Evolutionary conservation across 2,797 vertebrate species (phyloP).

Genomic region (Anisognathus igniventris): DNA sequence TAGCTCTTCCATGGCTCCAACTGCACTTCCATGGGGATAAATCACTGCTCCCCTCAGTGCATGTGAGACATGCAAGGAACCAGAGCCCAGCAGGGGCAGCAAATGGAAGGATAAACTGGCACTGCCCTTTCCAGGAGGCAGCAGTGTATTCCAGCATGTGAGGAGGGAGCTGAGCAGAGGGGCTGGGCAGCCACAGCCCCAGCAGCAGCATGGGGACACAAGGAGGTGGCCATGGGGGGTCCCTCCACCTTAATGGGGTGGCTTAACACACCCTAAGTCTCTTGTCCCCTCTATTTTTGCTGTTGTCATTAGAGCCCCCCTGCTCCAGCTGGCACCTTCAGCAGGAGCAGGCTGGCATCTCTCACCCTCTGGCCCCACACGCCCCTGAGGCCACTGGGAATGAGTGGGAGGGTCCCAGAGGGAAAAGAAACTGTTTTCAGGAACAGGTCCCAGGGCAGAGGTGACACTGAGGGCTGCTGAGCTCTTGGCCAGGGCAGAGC

Average conservation of each 20-base stretch:
- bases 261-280: not conserved
- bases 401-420: not conserved
- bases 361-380: not conserved
- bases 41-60: not conserved
- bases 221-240: fast-evolving
- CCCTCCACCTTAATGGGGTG: not conserved
- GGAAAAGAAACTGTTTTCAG: not conserved
- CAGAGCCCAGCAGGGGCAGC: not conserved
- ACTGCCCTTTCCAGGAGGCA: not conserved
- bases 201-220: fast-evolving
- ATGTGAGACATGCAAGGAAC: not conserved
- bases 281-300: not conserved
- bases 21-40: fast-evolving
- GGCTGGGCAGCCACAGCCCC: not conserved
- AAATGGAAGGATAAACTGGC: not conserved
- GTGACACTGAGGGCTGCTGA: not conserved
- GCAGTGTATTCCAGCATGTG: fast-evolving
- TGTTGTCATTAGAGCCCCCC: not conserved
- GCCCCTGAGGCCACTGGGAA: fast-evolving
- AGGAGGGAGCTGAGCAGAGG: not conserved
- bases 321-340: not conserved
- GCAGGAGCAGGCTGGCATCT: not conserved
- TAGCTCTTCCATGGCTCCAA: not conserved
- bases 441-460: not conserved
- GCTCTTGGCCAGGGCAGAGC: not conserved